Evolutionary conservation across 2,888 invertebrate genomes (phyloP).

Genomic region (Drosophila recens): DNA sequence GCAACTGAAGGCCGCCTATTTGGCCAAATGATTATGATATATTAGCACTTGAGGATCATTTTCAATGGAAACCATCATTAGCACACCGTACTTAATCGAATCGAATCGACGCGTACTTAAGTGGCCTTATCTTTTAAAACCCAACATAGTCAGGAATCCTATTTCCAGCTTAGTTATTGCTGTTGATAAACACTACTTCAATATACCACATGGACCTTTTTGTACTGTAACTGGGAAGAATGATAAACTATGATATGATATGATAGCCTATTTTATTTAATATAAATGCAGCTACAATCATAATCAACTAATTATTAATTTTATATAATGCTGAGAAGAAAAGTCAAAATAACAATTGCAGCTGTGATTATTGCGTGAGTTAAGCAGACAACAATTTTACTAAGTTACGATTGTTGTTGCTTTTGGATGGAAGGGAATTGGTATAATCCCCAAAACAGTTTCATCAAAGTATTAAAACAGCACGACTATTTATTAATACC

Average conservation of each 20-base stretch:
- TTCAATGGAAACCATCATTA: conserved; percentile 8
- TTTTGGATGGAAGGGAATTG: neutral
- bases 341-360: conserved; percentile 60
- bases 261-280: conserved; percentile 24
- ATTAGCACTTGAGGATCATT: conserved; percentile 13
- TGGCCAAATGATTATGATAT: conserved; percentile 49
- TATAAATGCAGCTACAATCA: conserved; percentile 24
- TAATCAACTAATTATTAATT: conserved; percentile 27
- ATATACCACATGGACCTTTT: conserved; percentile 16
- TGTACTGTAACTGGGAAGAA: conserved; percentile 25
- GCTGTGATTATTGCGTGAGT: conserved; percentile 70
- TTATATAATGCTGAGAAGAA: conserved; percentile 48
- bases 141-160: conserved; percentile 25
- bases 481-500: conserved; percentile 30
- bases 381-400: conserved; percentile 45
- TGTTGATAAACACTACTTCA: conserved; percentile 33
- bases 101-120: conserved; percentile 65
- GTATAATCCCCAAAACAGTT: neutral
- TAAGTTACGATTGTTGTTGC: conserved; percentile 39
- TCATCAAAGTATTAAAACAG: conserved; percentile 39
- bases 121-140: conserved; percentile 60
- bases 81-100: conserved; percentile 59
- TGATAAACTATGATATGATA: conserved; percentile 28
- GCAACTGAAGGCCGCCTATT: conserved; percentile 68
- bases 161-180: conserved; percentile 34